phyloP scores from a whole-genome alignment of 2,113 vertebrate species.

The Rhizomys pruinosus region DNA sequence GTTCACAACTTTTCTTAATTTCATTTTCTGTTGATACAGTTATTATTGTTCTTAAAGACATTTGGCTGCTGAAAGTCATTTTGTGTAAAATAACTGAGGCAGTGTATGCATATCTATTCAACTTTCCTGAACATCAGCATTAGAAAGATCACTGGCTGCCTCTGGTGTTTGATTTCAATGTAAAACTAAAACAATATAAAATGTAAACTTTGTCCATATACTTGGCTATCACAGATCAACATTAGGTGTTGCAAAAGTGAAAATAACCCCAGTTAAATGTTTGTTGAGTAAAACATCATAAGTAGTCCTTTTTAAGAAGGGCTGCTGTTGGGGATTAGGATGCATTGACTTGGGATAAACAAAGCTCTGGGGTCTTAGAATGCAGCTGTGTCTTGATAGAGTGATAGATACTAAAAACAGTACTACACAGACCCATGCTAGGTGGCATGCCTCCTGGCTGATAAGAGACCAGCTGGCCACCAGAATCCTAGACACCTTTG shows the following conservation, averaged over 20 bases:
- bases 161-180: neutral
- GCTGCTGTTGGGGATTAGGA: too few relatives aligned
- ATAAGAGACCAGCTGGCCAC: too few relatives aligned
- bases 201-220: neutral
- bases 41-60: neutral
- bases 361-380: too few relatives aligned
- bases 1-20: neutral
- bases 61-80: neutral
- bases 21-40: neutral
- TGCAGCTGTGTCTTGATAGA: too few relatives aligned
- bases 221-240: neutral
- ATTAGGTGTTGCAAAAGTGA: neutral
- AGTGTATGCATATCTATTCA: neutral
- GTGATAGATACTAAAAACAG: too few relatives aligned
- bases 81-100: neutral
- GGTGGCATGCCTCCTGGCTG: too few relatives aligned
- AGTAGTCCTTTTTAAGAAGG: too few relatives aligned
- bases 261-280: neutral
- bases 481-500: too few relatives aligned
- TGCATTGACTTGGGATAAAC: too few relatives aligned
- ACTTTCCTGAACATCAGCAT: neutral
- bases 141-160: neutral
- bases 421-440: too few relatives aligned
- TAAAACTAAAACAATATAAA: conserved; percentile 1
- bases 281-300: neutral